Conservation (phyloP, 2,113 vertebrate species). For the Hemichromis elongatus region DNA sequence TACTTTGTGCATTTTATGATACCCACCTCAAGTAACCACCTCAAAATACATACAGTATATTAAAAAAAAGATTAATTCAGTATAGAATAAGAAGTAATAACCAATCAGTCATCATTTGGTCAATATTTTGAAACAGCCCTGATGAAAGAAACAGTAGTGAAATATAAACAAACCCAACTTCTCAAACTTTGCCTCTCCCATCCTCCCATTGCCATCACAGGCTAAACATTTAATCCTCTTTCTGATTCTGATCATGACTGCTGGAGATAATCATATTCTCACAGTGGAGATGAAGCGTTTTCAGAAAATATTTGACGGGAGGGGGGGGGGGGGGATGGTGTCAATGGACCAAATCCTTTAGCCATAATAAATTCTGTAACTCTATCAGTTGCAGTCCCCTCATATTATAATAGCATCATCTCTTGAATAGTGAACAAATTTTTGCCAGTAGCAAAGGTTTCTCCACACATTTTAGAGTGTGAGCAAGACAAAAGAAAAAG, state of each 20-base stretch:
- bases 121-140: neutral
- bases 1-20: neutral
- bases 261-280: conserved; percentile 44
- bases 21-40: neutral
- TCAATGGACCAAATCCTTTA: conserved; percentile 48
- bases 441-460: conserved; percentile 9
- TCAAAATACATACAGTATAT: neutral
- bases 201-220: neutral
- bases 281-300: conserved; percentile 21
- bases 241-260: conserved; percentile 35
- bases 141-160: neutral
- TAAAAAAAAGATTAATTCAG: neutral
- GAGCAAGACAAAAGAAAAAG: neutral
- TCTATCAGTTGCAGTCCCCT: conserved; percentile 16
- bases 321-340: conserved; percentile 7
- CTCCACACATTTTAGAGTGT: conserved; percentile 1
- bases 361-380: conserved; percentile 30
- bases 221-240: conserved; percentile 21
- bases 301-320: conserved; percentile 32
- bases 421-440: conserved; percentile 1
- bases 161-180: neutral
- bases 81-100: neutral
- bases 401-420: conserved; percentile 12
- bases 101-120: neutral
- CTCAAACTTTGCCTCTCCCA: neutral